Percentiles rank a stretch among this genome's conserved stretches.
These are phyloP conservation scores for Tetranychus cinnabarinus DNA, from an alignment of 1,140 invertebrate genomes.

Conservation along the genomic window DNA sequence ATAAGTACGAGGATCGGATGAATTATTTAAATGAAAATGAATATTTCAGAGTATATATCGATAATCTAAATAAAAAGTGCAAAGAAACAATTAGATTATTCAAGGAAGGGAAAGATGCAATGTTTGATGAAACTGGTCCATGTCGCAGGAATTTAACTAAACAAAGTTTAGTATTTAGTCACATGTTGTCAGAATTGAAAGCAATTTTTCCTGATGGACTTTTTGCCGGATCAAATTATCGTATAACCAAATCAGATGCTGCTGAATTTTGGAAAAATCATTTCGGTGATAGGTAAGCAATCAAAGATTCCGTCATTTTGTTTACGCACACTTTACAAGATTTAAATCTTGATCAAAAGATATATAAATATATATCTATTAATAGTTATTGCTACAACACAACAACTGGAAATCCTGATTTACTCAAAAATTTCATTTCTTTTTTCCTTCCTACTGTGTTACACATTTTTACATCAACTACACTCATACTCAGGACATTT, in stretches of 20 bases:
- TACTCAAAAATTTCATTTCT: no score
- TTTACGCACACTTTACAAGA: no score
- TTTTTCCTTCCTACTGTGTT: no score
- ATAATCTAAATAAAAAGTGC: constrained; percentile 91
- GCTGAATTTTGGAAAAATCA: constrained; percentile 91
- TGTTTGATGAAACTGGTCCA: constrained; percentile 92
- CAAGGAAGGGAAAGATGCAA: constrained; percentile 92
- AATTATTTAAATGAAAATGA: constrained; percentile 61
- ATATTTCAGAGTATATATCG: constrained; percentile 93
- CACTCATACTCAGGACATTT: no score
- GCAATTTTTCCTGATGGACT: constrained; percentile 84
- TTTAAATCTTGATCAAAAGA: no score
- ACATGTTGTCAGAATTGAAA: constrained; percentile 97
- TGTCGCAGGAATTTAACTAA: constrained; percentile 89
- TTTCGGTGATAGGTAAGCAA: constrained; percentile 57
- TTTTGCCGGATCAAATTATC: constrained; percentile 86
- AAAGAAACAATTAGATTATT: constrained; percentile 95
- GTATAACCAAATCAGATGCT: constrained; percentile 96
- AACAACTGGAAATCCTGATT: no score
- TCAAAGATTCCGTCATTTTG: no score
- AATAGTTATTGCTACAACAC: no score
- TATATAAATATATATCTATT: no score
- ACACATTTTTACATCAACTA: no score
- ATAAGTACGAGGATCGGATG: constrained; percentile 62
- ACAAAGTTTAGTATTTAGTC: constrained; percentile 93